Evolutionary conservation across 2,113 vertebrate species (phyloP), one percentile per base, ranked within the genome.

Genomic region (Pampusana beccarii): DNA sequence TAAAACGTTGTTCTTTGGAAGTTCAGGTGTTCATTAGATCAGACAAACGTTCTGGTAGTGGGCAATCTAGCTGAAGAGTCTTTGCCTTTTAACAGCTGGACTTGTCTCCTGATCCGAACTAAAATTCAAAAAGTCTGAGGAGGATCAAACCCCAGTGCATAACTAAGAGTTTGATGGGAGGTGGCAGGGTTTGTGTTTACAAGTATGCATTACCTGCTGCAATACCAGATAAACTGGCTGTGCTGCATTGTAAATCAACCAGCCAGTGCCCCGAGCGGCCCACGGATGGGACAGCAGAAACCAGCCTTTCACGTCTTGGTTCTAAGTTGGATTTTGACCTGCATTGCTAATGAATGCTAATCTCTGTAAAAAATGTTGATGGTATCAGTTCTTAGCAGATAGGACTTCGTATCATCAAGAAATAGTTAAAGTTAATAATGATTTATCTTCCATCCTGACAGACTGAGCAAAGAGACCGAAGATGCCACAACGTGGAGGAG

Each of bases 201-300:
- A 90, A 60, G 38, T 73, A 56, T 50, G 74, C 70, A 60, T 90
- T 73, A 33, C 42, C 44, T 83, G 71, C 82, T 83, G 88, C 79
- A 83, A 34, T 66, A 96, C 93, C 79, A 92, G 95, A 78, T 64
- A 67, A 95, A 96, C 95, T 92, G 92, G 93, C 88, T 78, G 28
- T 74, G 71, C 95, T 93, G 86, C 95, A 83, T 92, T 94, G 87
- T 71, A 83, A 83, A 26, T 48, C 26, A 86, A 29, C 5, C 56
- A 73, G 31, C 9, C 46, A 38, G 58, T 70, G 78, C 44, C 40
- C 42, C 0, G 9, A 19, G 62, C 53, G 14, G 20, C 77, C 74
- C 48, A 34, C 1, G 11, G 79, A 46, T 77, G 2, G 58, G 75
- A 90, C 15, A 95, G 69, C 72, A 94, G 80, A 60, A 89, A 85